Percentiles rank a stretch among this genome's conserved stretches.
phyloP scores from a whole-genome alignment of 2,797 vertebrate species.

The Microctenopoma lineatum region DNA sequence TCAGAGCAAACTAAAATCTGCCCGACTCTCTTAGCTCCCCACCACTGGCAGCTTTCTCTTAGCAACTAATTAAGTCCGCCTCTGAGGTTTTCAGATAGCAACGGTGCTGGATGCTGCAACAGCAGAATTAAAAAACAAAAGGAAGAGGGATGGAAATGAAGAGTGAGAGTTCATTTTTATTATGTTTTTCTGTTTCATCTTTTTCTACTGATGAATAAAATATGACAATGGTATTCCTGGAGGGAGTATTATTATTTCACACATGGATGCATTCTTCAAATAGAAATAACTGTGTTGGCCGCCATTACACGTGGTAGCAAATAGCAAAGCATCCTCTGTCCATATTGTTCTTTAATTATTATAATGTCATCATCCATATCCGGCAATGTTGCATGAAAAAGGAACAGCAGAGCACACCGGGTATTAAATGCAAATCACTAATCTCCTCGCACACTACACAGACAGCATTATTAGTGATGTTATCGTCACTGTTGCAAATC shows the following conservation, averaged over 20 bases:
- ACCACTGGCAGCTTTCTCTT: constrained; percentile 85
- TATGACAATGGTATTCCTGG: constrained; percentile 81
- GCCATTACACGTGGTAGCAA: constrained; percentile 78
- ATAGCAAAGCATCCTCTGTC: constrained; percentile 75
- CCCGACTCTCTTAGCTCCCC: constrained; percentile 74
- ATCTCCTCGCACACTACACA: constrained; percentile 77
- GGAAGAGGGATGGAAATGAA: constrained; percentile 67
- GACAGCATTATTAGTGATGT: constrained; percentile 79
- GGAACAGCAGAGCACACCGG: constrained; percentile 74
- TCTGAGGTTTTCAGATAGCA: constrained; percentile 84
- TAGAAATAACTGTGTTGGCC: constrained; percentile 82
- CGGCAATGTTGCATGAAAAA: constrained; percentile 79
- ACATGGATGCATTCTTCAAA: constrained; percentile 82
- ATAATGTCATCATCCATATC: constrained; percentile 85
- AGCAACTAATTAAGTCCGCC: constrained; percentile 89
- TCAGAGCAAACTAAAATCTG: constrained; percentile 85
- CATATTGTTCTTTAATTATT: constrained; percentile 87
- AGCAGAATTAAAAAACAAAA: constrained; percentile 82
- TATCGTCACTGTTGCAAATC: constrained; percentile 70
- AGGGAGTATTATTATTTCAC: constrained; percentile 86
- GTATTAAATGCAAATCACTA: constrained; percentile 84
- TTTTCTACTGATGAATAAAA: constrained; percentile 79
- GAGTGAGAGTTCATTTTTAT: constrained; percentile 66
- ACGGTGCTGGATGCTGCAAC: constrained; percentile 82
- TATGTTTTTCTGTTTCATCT: constrained; percentile 67